Evolutionary conservation across 2,888 invertebrate species (phyloP), one percentile per base, ranked within the genome.

Genomic region (Prenolepis imparis): DNA sequence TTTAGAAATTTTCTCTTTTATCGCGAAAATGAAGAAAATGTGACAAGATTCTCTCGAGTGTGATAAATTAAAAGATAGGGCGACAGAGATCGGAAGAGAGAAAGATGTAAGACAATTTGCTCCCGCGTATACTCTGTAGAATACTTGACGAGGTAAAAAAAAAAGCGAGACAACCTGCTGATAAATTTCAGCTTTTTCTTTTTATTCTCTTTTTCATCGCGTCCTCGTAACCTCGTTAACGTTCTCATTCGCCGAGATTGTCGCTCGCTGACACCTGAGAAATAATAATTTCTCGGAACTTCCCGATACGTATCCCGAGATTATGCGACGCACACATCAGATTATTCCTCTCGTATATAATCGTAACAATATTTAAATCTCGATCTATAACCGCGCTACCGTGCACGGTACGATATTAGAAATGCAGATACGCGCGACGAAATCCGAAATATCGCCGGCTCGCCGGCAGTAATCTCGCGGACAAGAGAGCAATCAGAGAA

Each of bases 401-500:
- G 85, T 87, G 18, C 52, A 8, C 72, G 44, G 63, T 28, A 5
- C 32, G 86, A 74, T 85, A 89, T 90, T 91, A 89, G 89, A 91
- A 91, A 91, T 91, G 90, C 87, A 90, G 88, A 91, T 91, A 87
- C 67, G 55, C 72, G 67, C 41, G 70, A 82, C 82, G 84, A 90
- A 90, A 90, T 89, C 89, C 87, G 74, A 85, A 83, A 87, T 88
- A 86, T 52, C 84, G 52, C 48, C 74, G 82, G 44, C 84, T 66
- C 77, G 72, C 52, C 67, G 48, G 86, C 84, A 89, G 89, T 92
- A 92, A 92, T 93, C 91, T 92, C 83, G 87, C 82, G 91, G 92
- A 93, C 92, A 93, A 93, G 92, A 86, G 90, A 87, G 91, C 93
- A 93, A 93, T 93, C 93, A 92, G 90, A 92, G 90, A 88, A 72